Conservation (phyloP, 2,113 vertebrate species). For the Eptesicus fuscus region DNA sequence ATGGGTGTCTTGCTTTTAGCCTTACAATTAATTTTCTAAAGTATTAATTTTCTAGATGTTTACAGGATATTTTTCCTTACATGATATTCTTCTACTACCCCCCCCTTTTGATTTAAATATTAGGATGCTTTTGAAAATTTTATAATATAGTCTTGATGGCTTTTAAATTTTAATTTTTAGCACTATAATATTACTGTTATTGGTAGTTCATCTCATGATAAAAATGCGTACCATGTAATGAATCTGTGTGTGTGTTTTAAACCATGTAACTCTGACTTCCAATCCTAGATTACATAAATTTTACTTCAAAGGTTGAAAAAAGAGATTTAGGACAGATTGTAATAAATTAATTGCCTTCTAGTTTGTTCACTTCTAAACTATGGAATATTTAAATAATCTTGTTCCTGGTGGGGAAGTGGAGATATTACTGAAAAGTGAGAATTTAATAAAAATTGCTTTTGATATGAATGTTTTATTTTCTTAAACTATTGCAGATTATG, state of each 20-base stretch:
- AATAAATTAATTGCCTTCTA: neutral
- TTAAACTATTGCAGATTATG: neutral
- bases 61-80: no score
- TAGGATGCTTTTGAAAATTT: no score
- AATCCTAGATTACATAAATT: neutral
- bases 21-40: no score
- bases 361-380: neutral
- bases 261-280: neutral
- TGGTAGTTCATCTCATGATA: no score
- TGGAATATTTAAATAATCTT: neutral
- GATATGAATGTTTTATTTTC: neutral
- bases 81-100: no score
- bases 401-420: neutral
- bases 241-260: neutral
- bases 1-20: no score
- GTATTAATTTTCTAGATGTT: no score
- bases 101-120: no score
- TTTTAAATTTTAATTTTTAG: no score
- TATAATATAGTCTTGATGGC: no score
- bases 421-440: neutral
- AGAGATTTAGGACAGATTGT: neutral
- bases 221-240: no score
- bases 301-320: neutral
- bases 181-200: no score
- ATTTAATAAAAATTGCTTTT: constrained; percentile 3